Percentiles rank a stretch among this genome's conserved stretches.
phyloP scores from a whole-genome alignment of 2,888 invertebrate genomes.

The Sinopyrophorus schimmeli region DNA sequence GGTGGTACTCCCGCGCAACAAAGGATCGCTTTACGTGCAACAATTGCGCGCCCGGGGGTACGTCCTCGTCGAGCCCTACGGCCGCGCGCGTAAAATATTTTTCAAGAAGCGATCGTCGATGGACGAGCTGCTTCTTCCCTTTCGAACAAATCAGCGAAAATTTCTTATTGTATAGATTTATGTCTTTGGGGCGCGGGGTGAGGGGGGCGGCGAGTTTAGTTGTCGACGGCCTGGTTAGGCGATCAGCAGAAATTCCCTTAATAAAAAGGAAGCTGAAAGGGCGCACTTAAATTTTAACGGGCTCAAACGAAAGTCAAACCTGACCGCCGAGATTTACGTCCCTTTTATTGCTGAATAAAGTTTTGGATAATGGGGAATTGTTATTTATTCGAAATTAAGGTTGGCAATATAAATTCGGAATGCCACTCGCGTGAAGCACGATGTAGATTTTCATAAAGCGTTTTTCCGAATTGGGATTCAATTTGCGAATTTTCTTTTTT shows the following conservation, averaged over 20 bases:
- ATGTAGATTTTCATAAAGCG: no score
- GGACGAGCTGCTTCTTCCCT: slow-evolving; percentile 6
- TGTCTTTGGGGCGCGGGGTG: slow-evolving; percentile 1
- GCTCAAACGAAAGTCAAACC: slow-evolving; percentile 1
- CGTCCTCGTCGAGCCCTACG: no score
- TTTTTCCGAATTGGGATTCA: no score
- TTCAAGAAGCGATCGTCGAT: no score
- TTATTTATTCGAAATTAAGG: no score
- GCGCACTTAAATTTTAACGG: neutral
- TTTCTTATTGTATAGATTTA: slow-evolving; percentile 11
- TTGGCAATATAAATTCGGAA: no score
- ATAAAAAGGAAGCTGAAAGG: neutral
- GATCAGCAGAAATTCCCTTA: slow-evolving; percentile 2
- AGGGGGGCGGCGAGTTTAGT: slow-evolving; percentile 3
- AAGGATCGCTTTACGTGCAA: slow-evolving; percentile 3
- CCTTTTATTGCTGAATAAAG: slow-evolving; percentile 5
- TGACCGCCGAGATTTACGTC: slow-evolving; percentile 2
- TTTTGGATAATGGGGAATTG: slow-evolving; percentile 6
- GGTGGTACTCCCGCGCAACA: slow-evolving; percentile 9
- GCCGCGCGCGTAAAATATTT: no score
- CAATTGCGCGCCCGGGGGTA: neutral
- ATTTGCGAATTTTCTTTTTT: no score
- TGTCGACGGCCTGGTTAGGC: slow-evolving; percentile 2
- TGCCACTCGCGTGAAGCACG: no score
- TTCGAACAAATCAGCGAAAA: slow-evolving; percentile 12